These are phyloP conservation scores for Torymus tubicola DNA, from an alignment of 2,888 invertebrate genomes.

Conservation along the genomic window DNA sequence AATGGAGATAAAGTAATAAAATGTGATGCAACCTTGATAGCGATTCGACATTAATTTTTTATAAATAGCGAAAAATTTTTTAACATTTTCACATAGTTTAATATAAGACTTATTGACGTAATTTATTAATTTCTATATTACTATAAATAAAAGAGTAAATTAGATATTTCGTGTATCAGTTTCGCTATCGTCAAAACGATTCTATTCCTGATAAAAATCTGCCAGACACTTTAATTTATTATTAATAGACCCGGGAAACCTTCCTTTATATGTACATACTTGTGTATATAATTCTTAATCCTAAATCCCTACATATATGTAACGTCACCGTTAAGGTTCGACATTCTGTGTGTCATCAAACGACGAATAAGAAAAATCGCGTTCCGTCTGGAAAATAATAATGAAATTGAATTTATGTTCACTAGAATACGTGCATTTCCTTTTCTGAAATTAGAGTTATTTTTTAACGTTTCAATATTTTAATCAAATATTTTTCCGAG, in stretches of 20 bases:
- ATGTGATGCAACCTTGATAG: background rate
- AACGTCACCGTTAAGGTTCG: conserved; percentile 7
- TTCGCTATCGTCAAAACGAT: no score
- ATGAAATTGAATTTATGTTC: background rate
- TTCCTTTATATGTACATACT: conserved; percentile 67
- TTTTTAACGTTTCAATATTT: background rate
- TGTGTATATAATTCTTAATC: conserved; percentile 72
- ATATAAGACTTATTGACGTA: background rate
- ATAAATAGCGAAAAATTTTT: conserved; percentile 32
- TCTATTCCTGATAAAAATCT: no score
- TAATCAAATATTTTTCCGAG: conserved; percentile 28
- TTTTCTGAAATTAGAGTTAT: background rate
- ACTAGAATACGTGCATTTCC: background rate
- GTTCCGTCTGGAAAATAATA: background rate
- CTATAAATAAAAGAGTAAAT: no score
- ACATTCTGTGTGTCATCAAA: conserved; percentile 18
- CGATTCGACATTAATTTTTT: conserved; percentile 15
- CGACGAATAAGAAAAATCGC: background rate
- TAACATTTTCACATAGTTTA: conserved; percentile 27
- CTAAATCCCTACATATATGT: conserved; percentile 40
- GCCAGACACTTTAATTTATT: background rate
- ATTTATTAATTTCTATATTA: conserved; percentile 7
- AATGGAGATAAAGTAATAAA: conserved; percentile 12
- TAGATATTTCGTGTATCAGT: no score
- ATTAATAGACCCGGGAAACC: conserved; percentile 59